Conservation (phyloP, 2,113 vertebrate species). For the Ophiodon elongatus region DNA sequence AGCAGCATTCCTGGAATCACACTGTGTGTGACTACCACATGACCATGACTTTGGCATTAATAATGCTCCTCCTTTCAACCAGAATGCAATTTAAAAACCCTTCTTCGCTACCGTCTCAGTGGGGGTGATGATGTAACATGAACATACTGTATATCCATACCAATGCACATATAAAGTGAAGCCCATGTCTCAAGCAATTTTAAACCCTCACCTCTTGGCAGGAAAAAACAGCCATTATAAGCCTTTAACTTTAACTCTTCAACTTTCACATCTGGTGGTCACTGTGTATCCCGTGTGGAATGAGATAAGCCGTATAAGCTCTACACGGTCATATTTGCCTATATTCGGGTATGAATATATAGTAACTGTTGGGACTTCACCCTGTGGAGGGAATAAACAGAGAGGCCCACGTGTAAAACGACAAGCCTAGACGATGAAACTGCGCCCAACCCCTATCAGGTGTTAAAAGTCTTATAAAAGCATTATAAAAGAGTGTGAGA, state of each 20-base stretch:
- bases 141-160: background rate
- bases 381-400: too few relatives aligned
- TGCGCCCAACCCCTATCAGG: too few relatives aligned
- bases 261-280: background rate
- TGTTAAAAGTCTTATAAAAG: too few relatives aligned
- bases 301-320: background rate
- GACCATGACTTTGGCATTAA: background rate
- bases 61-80: background rate
- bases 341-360: background rate
- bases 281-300: background rate
- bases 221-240: background rate
- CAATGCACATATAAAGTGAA: background rate
- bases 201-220: background rate
- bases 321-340: background rate
- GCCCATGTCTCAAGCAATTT: background rate
- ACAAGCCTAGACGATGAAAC: too few relatives aligned
- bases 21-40: background rate
- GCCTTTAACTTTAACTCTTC: too few relatives aligned
- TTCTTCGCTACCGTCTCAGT: background rate
- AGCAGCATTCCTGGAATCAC: background rate
- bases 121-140: constrained; percentile 4
- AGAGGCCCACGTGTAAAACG: too few relatives aligned
- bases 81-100: background rate
- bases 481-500: too few relatives aligned
- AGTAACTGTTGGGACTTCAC: background rate